Base-by-base conservation (phyloP, 2,888 invertebrate genomes). In the Aporophyla nigra region DNA sequence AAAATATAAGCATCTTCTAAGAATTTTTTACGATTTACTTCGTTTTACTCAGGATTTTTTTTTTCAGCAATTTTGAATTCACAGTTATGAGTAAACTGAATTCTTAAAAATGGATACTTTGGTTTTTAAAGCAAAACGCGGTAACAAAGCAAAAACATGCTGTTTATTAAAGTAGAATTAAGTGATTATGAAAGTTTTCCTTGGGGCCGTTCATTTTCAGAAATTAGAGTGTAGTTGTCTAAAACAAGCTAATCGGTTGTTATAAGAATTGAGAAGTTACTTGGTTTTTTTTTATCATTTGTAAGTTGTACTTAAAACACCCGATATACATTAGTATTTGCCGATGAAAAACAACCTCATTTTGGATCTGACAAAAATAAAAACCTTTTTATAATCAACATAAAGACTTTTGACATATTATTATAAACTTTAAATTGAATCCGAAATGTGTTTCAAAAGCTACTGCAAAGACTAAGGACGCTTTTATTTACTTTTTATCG, bases 401-500 rank as follows among this genome's bases (percentile, higher is more conserved):
- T 80, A 51, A 80, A 51, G 43, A 69, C 51, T 80, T 71, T 49
- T 70, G 75, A 75, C 69, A 78, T 68, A 69, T 70, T 80, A 75
- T 65, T 76, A 71, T 43, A 24, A 73, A 78, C 54, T 58, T 78
- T 56, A 73, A 82, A 78, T 71, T 72, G 49, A 77, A 69, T 66
- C 68, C 74, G 76, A 75, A 79, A 74, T 73, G 62, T 81, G 75
- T 78, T 86, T 71, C 53, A 66, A 80, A 80, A 73, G 77, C 75
- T 80, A 78, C 80, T 78, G 71, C 79, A 56, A 70, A 75, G 67
- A 70, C 73, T 65, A 77, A 54, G 71, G 76, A 74, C 68, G 69
- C 49, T 77, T 80, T 83, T 87, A 85, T 85, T 77, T 77, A 77
- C 63, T 79, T 84, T 88, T 89, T 90, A 92, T 91, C 90, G 87